phyloP scores from a whole-genome alignment of 2,113 vertebrate genomes.

The Chionomys nivalis region DNA sequence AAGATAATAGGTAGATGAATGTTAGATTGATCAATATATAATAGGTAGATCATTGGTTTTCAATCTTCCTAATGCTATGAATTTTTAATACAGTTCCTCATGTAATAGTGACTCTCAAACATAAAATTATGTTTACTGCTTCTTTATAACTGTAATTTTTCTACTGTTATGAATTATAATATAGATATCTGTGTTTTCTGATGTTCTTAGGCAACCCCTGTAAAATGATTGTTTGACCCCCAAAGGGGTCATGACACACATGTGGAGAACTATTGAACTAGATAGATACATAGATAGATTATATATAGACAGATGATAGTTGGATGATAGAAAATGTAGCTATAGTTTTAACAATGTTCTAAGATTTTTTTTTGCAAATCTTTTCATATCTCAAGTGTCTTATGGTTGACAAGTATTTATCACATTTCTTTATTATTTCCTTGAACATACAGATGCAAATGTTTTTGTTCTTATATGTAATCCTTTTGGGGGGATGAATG shows the following conservation, averaged over 20 bases:
- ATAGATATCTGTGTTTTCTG: neutral
- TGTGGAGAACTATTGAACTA: neutral
- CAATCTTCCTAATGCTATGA: neutral
- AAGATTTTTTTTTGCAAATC: neutral
- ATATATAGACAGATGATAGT: too few species aligned
- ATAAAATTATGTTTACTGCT: too few species aligned
- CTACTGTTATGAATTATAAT: neutral
- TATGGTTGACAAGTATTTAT: neutral
- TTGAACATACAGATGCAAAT: neutral
- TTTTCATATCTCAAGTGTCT: neutral
- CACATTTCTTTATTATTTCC: neutral
- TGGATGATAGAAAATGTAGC: neutral
- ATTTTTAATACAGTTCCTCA: neutral
- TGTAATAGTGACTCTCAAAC: too few species aligned
- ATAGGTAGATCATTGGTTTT: neutral
- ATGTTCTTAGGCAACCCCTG: neutral
- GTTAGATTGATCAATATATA: neutral
- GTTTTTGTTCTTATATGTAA: neutral
- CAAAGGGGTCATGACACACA: neutral
- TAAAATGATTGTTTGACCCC: neutral
- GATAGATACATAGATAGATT: neutral
- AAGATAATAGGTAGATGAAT: neutral
- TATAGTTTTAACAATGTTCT: neutral
- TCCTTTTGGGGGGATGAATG: neutral
- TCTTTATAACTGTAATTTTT: neutral